Evolutionary conservation across 2,113 vertebrate genomes (phyloP), one percentile per base, ranked within the genome.

Genomic region (Pollachius pollachius): DNA sequence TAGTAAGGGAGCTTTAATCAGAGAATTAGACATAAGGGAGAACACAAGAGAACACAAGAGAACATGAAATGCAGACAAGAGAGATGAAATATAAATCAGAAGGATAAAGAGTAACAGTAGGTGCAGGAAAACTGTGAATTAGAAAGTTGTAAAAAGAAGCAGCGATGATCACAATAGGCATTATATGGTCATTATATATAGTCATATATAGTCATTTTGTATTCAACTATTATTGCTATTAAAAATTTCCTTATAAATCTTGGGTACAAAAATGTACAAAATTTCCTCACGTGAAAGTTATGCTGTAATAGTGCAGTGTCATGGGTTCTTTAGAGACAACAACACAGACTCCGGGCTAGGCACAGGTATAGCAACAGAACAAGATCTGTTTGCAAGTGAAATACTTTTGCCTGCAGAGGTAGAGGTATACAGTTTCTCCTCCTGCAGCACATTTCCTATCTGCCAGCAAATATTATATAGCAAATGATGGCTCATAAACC

Each of bases 401-500:
- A 74, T 83, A 71, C 71, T 82, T 74, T 77, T 65, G 72, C 70
- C 70, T 64, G 34, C 76, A 85, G 81, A 85, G 69, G 81, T 72
- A 68, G 79, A 85, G 75, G 79, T 76, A 74, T 81, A 70, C 84
- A 87, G 81, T 72, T 74, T 85, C 74, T 79, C 76, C 75, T 85
- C 74, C 78, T 37, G 62, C 78, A 77, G 69, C 58, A 81, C 72
- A 77, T 86, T 81, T 84, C 62, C 68, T 77, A 78, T 81, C 84
- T 81, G 82, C 78, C 61, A 81, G 76, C 72, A 69, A 71, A 76
- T 79, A 87, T 87, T 90, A 77, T 84, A 87, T 82, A 86, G 76
- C 86, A 89, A 89, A 88, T 82, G 64, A 67, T 81, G 76, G 78
- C 88, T 89, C 83, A 89, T 81, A 90, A 88, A 88, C 72, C 85